These are phyloP conservation scores for Heloderma charlesbogerti DNA, from an alignment of 2,113 vertebrate species.

Conservation along the genomic window DNA sequence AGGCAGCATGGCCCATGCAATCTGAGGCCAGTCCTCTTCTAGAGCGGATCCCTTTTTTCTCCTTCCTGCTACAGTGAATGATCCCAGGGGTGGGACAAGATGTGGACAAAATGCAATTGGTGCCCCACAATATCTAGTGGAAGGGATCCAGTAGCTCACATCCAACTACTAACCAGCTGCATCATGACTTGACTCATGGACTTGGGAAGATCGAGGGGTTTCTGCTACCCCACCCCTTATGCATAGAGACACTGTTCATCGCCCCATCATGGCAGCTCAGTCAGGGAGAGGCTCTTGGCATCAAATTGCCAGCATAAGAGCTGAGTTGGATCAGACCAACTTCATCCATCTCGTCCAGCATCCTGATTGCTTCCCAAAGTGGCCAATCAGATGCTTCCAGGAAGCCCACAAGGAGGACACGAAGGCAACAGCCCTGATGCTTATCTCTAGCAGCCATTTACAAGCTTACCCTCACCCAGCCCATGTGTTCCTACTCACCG, in stretches of 20 bases:
- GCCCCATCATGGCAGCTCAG: background rate
- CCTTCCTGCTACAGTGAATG: background rate
- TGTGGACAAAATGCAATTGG: background rate
- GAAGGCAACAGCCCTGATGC: background rate
- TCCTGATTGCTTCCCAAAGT: background rate
- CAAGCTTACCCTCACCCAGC: background rate
- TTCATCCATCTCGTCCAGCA: background rate
- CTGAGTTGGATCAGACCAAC: background rate
- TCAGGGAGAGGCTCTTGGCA: background rate
- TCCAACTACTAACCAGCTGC: background rate
- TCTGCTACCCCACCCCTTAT: background rate
- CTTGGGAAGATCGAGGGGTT: no score
- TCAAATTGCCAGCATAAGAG: background rate
- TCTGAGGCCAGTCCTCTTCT: background rate
- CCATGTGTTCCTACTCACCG: constrained; percentile 71
- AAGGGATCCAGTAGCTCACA: no score
- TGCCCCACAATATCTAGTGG: background rate
- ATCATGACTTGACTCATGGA: no score
- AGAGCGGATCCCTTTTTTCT: background rate
- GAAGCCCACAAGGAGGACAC: background rate
- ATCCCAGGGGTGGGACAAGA: background rate
- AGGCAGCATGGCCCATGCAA: background rate
- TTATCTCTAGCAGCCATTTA: background rate
- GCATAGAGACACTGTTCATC: no score
- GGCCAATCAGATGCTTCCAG: background rate